A percentile compares a stretch with the other conserved stretches of the same genome.
phyloP scores from a whole-genome alignment of 2,888 invertebrate species.

The Drosophila kambysellisi region DNA sequence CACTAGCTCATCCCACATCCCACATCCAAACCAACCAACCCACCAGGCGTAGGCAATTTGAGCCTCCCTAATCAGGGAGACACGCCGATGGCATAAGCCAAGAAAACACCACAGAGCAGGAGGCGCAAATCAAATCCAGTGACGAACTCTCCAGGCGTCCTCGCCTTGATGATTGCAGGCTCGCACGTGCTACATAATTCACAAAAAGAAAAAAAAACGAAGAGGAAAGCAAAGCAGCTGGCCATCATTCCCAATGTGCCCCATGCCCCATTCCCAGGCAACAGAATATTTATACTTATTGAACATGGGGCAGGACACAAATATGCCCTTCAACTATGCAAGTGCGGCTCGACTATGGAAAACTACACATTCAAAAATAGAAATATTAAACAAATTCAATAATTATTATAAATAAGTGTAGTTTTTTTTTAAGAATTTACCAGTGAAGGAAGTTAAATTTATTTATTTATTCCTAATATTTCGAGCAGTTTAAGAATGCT shows the following conservation, averaged over 20 bases:
- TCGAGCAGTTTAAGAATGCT: neutral
- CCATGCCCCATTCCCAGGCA: neutral
- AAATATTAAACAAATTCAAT: neutral
- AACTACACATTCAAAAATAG: neutral
- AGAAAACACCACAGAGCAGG: constrained; percentile 28
- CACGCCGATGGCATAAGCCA: constrained; percentile 23
- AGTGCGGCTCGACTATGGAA: neutral
- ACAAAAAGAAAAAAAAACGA: neutral
- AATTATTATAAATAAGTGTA: neutral
- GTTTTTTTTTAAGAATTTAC: neutral
- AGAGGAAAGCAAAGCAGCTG: constrained; percentile 27
- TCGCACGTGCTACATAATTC: constrained; percentile 58
- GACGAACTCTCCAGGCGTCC: constrained; percentile 48
- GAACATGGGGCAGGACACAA: constrained; percentile 13
- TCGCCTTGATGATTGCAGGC: constrained; percentile 38
- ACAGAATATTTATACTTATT: constrained; percentile 4
- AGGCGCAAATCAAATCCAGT: constrained; percentile 61
- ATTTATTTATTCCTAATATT: too few species aligned
- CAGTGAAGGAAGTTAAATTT: neutral
- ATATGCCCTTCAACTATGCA: constrained; percentile 1
- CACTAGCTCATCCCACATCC: neutral
- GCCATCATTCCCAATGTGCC: constrained; percentile 9
- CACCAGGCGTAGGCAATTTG: constrained; percentile 47
- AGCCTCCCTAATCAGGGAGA: constrained; percentile 49
- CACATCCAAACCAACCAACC: neutral